Base-by-base conservation (phyloP, 2,888 invertebrate species). In the Nephrotoma flavescens region DNA sequence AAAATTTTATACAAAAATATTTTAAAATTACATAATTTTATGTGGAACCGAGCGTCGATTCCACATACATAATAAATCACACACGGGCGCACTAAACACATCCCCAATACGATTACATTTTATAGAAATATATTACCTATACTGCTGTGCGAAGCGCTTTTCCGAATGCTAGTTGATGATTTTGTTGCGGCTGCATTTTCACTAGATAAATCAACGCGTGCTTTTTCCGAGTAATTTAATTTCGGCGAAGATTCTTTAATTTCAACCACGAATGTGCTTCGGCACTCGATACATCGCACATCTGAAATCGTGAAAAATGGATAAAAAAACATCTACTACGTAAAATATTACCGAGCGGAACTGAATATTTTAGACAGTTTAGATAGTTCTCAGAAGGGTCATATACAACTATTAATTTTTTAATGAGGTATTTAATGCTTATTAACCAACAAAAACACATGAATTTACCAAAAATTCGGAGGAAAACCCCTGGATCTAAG, bases 251-350 rank as follows among this genome's bases (percentile, higher is more conserved):
- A 45, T 87, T 88, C 88, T 52, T 89, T 89, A 4, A 91, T 89
- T 89, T 92, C 92, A n/a, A 91, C 90, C 1, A 95, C 93, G 87
- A 94, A 91, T 1, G 92, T 92, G 89, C 94, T 94, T 84, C 92
- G 91, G 89, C 95, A 95, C 19, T 92, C 92, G 1, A 94, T 94
- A 90, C 95, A 95, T 45, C 89, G 89, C 6, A 92, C 89, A 41
- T 89, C 91, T 91, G 2, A 85, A 83, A 86, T 31, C 31, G 31
- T 31, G 31, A 31, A 31, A 31, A 86, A 57, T 42, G 19, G 4
- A 87, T 19, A 83, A 7, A 71, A 45, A 19, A 9, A 86, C 45
- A 42, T 44, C n/a, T 86, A 19, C 41, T 31, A 31, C 31, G 31
- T 31, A 31, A 31, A 31, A 31, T 31, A 31, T 2, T 31, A 3